Percentiles rank a stretch among this genome's conserved stretches.
phyloP scores from a whole-genome alignment of 1,140 invertebrate species.

The Sinonovacula constricta region DNA sequence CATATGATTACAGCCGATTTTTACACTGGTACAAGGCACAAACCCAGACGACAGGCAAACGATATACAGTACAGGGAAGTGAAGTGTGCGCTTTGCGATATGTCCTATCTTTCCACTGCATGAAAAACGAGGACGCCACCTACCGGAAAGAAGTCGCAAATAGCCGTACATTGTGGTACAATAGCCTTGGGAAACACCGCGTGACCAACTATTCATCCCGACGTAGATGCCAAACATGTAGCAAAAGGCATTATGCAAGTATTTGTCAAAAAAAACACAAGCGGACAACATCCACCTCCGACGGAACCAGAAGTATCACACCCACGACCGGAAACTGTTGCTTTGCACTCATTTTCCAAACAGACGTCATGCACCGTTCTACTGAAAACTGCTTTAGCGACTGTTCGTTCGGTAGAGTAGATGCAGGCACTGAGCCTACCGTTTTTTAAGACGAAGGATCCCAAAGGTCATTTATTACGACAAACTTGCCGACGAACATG shows the following conservation, averaged over 20 bases:
- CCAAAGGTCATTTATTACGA: constrained; percentile 48
- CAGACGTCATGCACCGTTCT: neutral
- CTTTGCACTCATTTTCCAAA: constrained; percentile 1
- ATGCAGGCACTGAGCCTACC: constrained; percentile 1
- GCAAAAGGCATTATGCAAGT: neutral
- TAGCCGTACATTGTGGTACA: neutral
- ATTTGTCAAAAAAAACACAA: neutral
- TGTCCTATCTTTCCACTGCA: neutral
- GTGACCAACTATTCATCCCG: neutral
- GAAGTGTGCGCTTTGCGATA: neutral
- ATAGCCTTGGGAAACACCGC: neutral
- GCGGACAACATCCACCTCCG: neutral
- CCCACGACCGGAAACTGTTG: neutral
- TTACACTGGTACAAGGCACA: neutral
- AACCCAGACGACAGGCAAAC: neutral
- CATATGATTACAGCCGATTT: no score
- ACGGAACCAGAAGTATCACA: neutral
- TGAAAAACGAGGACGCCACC: neutral
- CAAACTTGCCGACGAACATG: constrained; percentile 26
- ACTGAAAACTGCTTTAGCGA: constrained; percentile 26
- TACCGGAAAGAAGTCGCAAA: neutral
- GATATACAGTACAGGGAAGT: neutral
- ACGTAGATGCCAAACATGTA: neutral
- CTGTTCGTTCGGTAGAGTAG: constrained; percentile 1
- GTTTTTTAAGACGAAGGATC: constrained; percentile 49